phyloP scores from a whole-genome alignment of 2,888 invertebrate species.

The Blastobasis lacticolella region DNA sequence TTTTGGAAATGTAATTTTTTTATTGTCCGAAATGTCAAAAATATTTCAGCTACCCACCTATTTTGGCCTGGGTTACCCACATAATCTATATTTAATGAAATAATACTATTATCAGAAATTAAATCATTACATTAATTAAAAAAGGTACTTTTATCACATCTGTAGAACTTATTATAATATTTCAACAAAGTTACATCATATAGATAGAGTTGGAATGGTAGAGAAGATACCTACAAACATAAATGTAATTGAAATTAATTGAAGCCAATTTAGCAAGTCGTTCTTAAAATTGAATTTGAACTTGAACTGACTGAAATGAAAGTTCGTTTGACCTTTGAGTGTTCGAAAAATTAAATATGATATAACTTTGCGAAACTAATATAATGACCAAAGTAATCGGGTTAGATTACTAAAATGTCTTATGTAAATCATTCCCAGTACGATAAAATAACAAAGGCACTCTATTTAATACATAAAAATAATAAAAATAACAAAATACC shows the following conservation, averaged over 20 bases:
- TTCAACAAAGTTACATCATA: not conserved
- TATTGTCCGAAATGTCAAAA: too few relatives aligned
- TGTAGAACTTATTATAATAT: too few relatives aligned
- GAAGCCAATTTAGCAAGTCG: conserved; percentile 1
- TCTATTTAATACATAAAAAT: not conserved
- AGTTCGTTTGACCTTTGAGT: conserved; percentile 39
- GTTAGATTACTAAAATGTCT: not conserved
- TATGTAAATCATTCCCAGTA: not conserved
- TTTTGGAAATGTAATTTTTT: too few relatives aligned
- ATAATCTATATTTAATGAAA: too few relatives aligned
- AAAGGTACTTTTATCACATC: too few relatives aligned
- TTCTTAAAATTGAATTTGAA: not conserved
- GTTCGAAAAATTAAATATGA: conserved; percentile 20
- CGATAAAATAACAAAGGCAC: not conserved
- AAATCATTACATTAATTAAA: too few relatives aligned
- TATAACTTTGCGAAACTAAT: conserved; percentile 17
- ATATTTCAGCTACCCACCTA: too few relatives aligned
- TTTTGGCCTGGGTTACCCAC: too few relatives aligned
- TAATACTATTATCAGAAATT: too few relatives aligned
- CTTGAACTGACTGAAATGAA: conserved; percentile 10
- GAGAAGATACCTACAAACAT: too few relatives aligned
- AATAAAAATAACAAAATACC: conserved; percentile 69
- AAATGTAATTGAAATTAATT: not conserved
- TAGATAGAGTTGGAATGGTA: not conserved
- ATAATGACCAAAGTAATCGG: not conserved